A percentile compares a stretch with the other conserved stretches of the same genome.
Conservation (phyloP, 2,888 invertebrate genomes). For the Fragum sueziense region DNA sequence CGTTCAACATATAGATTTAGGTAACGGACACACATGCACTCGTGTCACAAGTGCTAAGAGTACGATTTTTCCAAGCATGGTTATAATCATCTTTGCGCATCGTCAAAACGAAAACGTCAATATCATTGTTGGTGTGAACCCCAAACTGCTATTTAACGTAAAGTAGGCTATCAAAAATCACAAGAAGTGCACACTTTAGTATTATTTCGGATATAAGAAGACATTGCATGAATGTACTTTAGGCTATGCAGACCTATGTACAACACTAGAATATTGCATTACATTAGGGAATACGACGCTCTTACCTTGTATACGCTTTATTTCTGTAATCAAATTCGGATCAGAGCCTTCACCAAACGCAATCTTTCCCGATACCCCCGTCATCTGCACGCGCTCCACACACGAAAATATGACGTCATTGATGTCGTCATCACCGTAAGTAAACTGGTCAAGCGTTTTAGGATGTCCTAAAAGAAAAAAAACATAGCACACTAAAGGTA, state of each 20-base stretch:
- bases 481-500: background rate
- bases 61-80: too few relatives aligned
- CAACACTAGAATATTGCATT: too few relatives aligned
- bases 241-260: too few relatives aligned
- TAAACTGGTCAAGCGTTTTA: slow-evolving; percentile 48
- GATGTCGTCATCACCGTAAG: slow-evolving; percentile 41
- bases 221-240: too few relatives aligned
- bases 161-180: too few relatives aligned
- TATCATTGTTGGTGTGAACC: too few relatives aligned
- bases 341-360: slow-evolving; percentile 43
- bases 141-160: too few relatives aligned
- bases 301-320: slow-evolving; percentile 48
- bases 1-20: too few relatives aligned
- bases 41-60: too few relatives aligned
- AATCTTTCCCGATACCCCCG: slow-evolving; percentile 42
- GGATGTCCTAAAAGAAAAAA: slow-evolving; percentile 34
- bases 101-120: too few relatives aligned
- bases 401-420: slow-evolving; percentile 46
- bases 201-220: background rate
- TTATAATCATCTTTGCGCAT: too few relatives aligned
- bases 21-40: too few relatives aligned
- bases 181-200: background rate
- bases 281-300: background rate
- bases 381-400: slow-evolving; percentile 39
- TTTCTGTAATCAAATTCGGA: slow-evolving; percentile 40